A percentile compares a stretch with the other conserved stretches of the same genome.
These are phyloP conservation scores for Epizoanthus scotinus DNA, from an alignment of 92 coral and sea anemone species.

Conservation along the genomic window DNA sequence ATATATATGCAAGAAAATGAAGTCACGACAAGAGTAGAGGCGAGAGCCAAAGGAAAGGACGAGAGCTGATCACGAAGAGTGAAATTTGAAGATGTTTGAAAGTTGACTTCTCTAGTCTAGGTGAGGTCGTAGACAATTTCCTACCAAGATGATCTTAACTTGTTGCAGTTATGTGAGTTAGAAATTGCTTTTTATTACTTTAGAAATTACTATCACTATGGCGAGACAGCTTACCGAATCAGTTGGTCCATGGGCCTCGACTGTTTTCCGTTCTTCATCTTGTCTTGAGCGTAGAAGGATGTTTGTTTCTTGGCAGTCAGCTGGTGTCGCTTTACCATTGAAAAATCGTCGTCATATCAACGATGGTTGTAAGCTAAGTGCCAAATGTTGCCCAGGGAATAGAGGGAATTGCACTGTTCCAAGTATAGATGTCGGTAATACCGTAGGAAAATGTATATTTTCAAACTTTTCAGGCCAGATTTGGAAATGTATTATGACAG, in stretches of 20 bases:
- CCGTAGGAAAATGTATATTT: too few species aligned
- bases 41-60: too few species aligned
- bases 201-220: neutral
- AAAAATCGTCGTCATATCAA: neutral
- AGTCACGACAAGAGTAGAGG: too few species aligned
- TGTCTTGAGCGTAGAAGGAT: conserved; percentile 1
- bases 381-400: neutral
- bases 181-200: neutral
- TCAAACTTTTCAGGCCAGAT: too few species aligned
- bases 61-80: too few species aligned
- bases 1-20: neutral
- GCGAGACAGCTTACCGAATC: neutral
- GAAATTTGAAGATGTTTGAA: neutral
- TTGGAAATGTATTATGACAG: neutral
- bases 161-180: neutral
- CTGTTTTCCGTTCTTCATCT: neutral
- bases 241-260: neutral
- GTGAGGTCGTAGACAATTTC: neutral
- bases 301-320: neutral
- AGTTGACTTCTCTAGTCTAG: neutral
- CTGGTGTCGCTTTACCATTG: neutral
- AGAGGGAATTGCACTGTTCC: neutral
- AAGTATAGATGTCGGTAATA: neutral
- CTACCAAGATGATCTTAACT: neutral
- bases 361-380: neutral